Percentiles rank a stretch among this genome's conserved stretches.
These are phyloP conservation scores for Seriola quinqueradiata DNA, from an alignment of 2,113 vertebrate genomes.

Conservation along the genomic window DNA sequence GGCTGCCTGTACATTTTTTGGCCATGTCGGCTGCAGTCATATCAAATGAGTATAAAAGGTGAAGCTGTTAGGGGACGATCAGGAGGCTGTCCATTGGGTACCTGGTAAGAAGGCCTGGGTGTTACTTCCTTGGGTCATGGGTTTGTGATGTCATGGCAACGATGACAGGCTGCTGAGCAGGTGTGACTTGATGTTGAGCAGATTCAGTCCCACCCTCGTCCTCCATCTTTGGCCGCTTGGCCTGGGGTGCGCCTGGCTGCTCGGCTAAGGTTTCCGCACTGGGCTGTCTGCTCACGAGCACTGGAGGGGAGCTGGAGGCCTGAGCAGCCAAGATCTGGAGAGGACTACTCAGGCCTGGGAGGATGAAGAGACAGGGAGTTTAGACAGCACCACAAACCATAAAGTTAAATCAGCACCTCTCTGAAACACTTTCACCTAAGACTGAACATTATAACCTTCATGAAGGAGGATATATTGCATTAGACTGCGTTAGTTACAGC, in stretches of 20 bases:
- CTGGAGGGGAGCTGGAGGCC: slow-evolving; percentile 94
- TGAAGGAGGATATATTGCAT: too few species aligned
- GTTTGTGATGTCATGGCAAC: slow-evolving; percentile 83
- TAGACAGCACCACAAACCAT: too few species aligned
- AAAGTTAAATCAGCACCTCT: too few species aligned
- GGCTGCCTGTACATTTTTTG: slow-evolving; percentile 47
- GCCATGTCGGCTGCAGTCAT: slow-evolving; percentile 58
- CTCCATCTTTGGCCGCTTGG: slow-evolving; percentile 90
- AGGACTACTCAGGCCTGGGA: slow-evolving; percentile 90
- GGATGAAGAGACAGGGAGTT: not conserved
- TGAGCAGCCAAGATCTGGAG: slow-evolving; percentile 96
- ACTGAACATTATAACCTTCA: too few species aligned
- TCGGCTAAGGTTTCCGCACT: slow-evolving; percentile 81
- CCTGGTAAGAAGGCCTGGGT: slow-evolving; percentile 50
- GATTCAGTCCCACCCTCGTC: slow-evolving; percentile 80
- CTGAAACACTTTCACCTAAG: too few species aligned
- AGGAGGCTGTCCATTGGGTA: slow-evolving; percentile 59
- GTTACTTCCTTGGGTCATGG: slow-evolving; percentile 78
- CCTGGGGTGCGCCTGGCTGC: slow-evolving; percentile 86
- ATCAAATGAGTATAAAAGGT: slow-evolving; percentile 61
- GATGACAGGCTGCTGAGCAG: slow-evolving; percentile 87
- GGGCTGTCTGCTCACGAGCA: slow-evolving; percentile 88
- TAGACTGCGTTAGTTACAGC: too few species aligned
- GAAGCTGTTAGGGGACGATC: slow-evolving; percentile 42
- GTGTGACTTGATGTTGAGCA: slow-evolving; percentile 56